Evolutionary conservation across 2,797 vertebrate genomes (phyloP).

Genomic region (Pseudochaenichthys georgianus): DNA sequence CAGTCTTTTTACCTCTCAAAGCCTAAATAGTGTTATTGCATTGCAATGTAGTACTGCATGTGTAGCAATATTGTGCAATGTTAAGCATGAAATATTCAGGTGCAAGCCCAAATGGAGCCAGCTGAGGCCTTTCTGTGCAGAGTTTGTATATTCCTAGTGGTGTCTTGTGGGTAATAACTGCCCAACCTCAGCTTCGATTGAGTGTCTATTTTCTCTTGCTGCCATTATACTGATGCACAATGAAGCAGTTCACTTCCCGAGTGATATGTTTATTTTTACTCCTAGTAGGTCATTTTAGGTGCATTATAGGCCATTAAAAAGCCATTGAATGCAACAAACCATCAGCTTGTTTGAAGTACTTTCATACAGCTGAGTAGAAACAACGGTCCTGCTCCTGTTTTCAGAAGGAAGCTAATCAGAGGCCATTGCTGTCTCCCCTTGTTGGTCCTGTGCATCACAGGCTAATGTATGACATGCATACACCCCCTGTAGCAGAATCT

Average conservation of each 20-base stretch:
- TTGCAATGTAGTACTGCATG: conserved; percentile 30
- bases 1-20: conserved; percentile 38
- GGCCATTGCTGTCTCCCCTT: neutral
- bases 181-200: neutral
- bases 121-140: neutral
- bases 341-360: conserved; percentile 10
- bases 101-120: neutral
- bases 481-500: neutral
- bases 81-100: conserved; percentile 33
- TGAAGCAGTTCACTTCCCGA: conserved; percentile 17
- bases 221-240: conserved; percentile 1
- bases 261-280: conserved; percentile 24
- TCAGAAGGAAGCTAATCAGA: neutral
- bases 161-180: conserved; percentile 21
- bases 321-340: too few relatives aligned
- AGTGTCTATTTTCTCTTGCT: conserved; percentile 13
- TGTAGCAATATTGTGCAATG: conserved; percentile 24
- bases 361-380: neutral
- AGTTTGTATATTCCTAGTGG: conserved; percentile 15
- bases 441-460: neutral
- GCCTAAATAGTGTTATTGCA: conserved; percentile 34
- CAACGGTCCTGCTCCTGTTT: neutral
- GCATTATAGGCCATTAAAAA: neutral
- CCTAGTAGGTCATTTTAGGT: neutral
- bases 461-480: neutral